Evolutionary conservation across 2,797 vertebrate genomes (phyloP).

Genomic region (Sebastes alutus): DNA sequence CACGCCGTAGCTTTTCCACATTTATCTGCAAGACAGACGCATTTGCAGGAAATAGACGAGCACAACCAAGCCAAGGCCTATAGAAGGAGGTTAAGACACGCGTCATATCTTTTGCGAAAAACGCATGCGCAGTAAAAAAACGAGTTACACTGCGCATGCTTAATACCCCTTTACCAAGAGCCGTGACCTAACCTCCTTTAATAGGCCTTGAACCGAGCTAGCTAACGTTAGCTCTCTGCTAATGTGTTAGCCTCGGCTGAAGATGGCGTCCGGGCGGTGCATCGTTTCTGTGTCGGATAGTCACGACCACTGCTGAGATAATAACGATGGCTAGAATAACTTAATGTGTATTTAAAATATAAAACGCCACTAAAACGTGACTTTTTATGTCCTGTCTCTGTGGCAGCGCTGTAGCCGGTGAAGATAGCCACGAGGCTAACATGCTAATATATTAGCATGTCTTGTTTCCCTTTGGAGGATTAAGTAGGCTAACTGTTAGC

Average conservation of each 20-base stretch:
- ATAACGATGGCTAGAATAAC: background rate
- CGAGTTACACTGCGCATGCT: rapidly evolving
- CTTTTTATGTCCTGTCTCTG: background rate
- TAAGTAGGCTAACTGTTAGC: conserved; percentile 28
- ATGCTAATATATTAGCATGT: background rate
- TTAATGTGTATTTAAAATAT: background rate
- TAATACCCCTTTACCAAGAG: no score
- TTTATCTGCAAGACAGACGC: background rate
- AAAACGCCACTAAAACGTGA: background rate
- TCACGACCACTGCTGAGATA: conserved; percentile 29
- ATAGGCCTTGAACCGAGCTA: background rate
- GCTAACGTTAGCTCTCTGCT: conserved; percentile 23
- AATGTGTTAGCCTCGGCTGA: conserved; percentile 52
- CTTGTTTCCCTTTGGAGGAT: background rate
- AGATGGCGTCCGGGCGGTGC: conserved; percentile 78
- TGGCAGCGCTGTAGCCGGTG: rapidly evolving
- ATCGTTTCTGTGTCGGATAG: background rate
- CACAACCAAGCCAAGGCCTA: background rate
- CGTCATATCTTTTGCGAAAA: no score
- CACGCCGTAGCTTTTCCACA: rapidly evolving
- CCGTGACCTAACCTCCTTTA: no score
- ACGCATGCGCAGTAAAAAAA: no score
- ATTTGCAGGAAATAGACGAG: conserved; percentile 49
- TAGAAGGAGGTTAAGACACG: no score
- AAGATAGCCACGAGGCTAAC: background rate